Evolutionary conservation across 30 jellyfish, hydroid and myxozoan genomes (phyloP).

Genomic region (Pseudorhiza aurosa): DNA sequence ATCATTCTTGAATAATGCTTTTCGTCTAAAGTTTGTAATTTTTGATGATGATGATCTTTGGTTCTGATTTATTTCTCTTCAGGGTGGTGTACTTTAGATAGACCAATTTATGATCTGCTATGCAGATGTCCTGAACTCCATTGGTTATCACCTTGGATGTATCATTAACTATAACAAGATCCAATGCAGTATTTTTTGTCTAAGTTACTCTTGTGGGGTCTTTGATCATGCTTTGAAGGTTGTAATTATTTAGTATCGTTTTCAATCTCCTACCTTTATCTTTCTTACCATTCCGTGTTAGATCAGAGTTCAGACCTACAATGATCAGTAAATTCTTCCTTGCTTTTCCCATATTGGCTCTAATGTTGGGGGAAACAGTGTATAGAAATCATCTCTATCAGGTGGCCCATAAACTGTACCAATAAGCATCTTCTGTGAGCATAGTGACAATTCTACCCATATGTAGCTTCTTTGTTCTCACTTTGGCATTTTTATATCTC

Average conservation of each 20-base stretch:
- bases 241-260: slow-evolving; percentile 38
- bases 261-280: slow-evolving; percentile 42
- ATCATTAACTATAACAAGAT: slow-evolving; percentile 31
- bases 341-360: slow-evolving; percentile 18
- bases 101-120: slow-evolving; percentile 11
- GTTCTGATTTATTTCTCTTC: slow-evolving; percentile 18
- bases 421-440: slow-evolving; percentile 30
- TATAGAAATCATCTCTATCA: slow-evolving; percentile 38
- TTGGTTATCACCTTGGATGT: slow-evolving; percentile 36
- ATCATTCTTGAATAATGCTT: slow-evolving; percentile 34
- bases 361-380: slow-evolving; percentile 26
- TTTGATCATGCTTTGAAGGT: slow-evolving; percentile 38
- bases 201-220: slow-evolving; percentile 54
- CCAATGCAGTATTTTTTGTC: slow-evolving; percentile 36
- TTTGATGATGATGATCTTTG: slow-evolving; percentile 2
- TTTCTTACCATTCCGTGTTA: slow-evolving; percentile 27
- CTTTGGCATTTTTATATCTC: slow-evolving; percentile 3
- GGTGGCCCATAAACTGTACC: slow-evolving; percentile 61
- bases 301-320: slow-evolving; percentile 63
- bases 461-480: slow-evolving; percentile 10
- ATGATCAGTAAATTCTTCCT: slow-evolving; percentile 39
- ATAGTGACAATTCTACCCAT: slow-evolving; percentile 27
- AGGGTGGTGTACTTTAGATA: slow-evolving; percentile 4
- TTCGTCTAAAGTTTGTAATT: slow-evolving; percentile 10
- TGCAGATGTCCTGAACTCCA: slow-evolving; percentile 14